Evolutionary conservation across 2,888 invertebrate species (phyloP).

Genomic region (Xiphydria camelus): DNA sequence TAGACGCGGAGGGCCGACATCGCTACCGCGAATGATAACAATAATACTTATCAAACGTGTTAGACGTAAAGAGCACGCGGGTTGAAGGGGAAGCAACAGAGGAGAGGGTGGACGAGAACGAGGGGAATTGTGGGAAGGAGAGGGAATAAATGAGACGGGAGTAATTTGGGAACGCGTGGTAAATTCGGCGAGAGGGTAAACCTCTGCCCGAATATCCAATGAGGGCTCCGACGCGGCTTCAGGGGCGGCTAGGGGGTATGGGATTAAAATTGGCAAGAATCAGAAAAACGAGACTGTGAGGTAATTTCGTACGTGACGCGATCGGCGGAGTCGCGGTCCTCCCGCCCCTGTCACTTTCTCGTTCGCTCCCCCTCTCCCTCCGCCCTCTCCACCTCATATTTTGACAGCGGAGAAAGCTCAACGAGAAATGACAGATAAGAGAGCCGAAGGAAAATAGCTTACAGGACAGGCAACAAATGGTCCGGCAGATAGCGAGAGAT

Average conservation of each 20-base stretch:
- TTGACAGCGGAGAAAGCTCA: constrained; percentile 30
- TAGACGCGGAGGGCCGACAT: too few species aligned
- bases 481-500: constrained; percentile 25
- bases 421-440: constrained; percentile 32
- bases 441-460: constrained; percentile 20
- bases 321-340: constrained; percentile 26
- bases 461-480: constrained; percentile 35
- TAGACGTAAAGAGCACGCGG: too few species aligned
- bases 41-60: too few species aligned
- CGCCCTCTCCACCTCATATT: constrained; percentile 8
- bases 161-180: too few species aligned
- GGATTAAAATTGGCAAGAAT: too few species aligned
- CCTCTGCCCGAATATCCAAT: too few species aligned
- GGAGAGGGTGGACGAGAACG: constrained; percentile 1
- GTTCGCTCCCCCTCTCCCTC: constrained; percentile 4
- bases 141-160: background rate
- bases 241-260: too few species aligned
- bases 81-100: too few species aligned
- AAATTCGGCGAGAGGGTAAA: too few species aligned
- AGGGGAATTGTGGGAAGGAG: background rate
- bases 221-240: too few species aligned
- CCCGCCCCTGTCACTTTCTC: constrained; percentile 9
- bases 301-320: constrained; percentile 35
- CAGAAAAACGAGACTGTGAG: constrained; percentile 7
- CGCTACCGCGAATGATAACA: too few species aligned